Percentiles rank a stretch among this genome's conserved stretches.
These are phyloP conservation scores for Aldrovandia affinis DNA, from an alignment of 2,797 vertebrate genomes.

Conservation along the genomic window DNA sequence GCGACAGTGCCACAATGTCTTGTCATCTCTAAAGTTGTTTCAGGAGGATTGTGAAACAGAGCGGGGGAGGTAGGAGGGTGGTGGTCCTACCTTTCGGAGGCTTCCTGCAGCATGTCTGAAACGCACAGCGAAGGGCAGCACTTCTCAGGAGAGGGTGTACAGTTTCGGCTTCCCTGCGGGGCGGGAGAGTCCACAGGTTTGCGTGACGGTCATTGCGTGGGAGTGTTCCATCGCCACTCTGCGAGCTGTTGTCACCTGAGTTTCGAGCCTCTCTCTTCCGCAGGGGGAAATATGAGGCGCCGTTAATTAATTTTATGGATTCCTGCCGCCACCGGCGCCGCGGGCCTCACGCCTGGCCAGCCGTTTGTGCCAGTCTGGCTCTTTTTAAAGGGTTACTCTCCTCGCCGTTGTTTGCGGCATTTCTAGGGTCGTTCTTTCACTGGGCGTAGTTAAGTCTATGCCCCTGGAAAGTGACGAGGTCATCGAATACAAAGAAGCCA, in stretches of 20 bases:
- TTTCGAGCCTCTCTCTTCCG: slow-evolving; percentile 24
- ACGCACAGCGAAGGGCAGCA: slow-evolving; percentile 75
- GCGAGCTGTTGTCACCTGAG: slow-evolving; percentile 3
- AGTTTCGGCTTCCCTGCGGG: slow-evolving; percentile 71
- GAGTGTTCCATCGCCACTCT: slow-evolving; percentile 39
- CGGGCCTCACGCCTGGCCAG: not conserved
- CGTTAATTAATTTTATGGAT: slow-evolving; percentile 33
- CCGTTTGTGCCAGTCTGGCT: not conserved
- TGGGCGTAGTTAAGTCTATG: too few relatives aligned
- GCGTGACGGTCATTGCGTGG: not conserved
- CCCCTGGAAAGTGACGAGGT: not conserved
- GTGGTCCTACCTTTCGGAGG: slow-evolving; percentile 68
- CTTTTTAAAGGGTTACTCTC: not conserved
- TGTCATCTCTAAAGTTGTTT: not conserved
- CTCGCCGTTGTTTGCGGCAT: not conserved
- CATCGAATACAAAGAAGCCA: not conserved
- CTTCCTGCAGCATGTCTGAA: slow-evolving; percentile 73
- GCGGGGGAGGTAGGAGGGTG: not conserved
- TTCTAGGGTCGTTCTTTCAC: too few relatives aligned
- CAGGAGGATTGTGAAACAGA: not conserved
- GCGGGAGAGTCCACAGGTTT: slow-evolving; percentile 49
- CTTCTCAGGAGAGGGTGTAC: slow-evolving; percentile 71
- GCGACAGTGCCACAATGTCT: not conserved
- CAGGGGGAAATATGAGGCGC: slow-evolving; percentile 28
- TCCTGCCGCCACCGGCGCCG: not conserved